Evolutionary conservation across 37 sponge, comb jelly and placozoan genomes (phyloP).

Genomic region (Oopsacas minuta): DNA sequence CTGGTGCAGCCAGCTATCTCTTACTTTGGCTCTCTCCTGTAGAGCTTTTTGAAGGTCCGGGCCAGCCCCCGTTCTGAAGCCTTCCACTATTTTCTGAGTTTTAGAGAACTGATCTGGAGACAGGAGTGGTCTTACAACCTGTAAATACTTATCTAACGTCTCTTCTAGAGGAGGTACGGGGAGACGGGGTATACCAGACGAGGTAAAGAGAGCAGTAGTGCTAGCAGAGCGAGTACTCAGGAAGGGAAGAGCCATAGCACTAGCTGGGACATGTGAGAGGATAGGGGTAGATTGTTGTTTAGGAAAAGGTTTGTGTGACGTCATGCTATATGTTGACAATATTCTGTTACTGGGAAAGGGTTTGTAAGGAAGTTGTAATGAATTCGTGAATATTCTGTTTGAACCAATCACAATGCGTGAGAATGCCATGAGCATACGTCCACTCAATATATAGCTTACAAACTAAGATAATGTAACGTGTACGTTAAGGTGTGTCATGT

Average conservation of each 20-base stretch:
- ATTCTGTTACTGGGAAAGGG: no score
- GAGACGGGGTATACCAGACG: slow-evolving; percentile 27
- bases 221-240: background rate
- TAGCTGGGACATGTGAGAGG: slow-evolving; percentile 10
- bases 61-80: slow-evolving; percentile 61
- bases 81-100: slow-evolving; percentile 40
- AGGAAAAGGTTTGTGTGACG: background rate
- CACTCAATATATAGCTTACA: background rate
- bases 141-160: slow-evolving; percentile 39
- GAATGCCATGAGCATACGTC: background rate
- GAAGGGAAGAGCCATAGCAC: background rate
- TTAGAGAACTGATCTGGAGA: slow-evolving; percentile 37
- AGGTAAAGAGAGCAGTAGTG: background rate
- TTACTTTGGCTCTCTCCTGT: slow-evolving; percentile 36
- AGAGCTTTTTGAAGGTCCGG: slow-evolving; percentile 46
- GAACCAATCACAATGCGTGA: background rate
- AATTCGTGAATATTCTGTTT: background rate
- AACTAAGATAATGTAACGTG: no score
- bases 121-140: slow-evolving; percentile 28
- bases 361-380: background rate
- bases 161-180: slow-evolving; percentile 73
- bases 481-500: no score
- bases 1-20: slow-evolving; percentile 71
- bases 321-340: background rate
- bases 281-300: background rate